Base-by-base conservation (phyloP, 2,113 vertebrate genomes). In the Naja naja region DNA sequence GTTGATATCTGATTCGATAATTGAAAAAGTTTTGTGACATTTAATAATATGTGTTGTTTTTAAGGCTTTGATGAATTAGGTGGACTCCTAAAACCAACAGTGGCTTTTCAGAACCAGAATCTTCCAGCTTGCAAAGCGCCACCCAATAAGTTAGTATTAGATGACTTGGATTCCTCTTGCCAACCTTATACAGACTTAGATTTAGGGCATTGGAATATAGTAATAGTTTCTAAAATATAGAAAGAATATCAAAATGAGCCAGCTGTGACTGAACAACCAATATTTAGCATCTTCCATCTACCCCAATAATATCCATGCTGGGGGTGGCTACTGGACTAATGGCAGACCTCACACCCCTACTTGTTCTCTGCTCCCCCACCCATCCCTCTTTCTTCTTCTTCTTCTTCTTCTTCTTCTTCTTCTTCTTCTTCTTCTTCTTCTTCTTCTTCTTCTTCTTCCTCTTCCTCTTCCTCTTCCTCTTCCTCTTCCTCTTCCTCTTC, bases 151-250 rank as follows among this genome's bases (percentile, higher is more conserved):
- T 97, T 99, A 95, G 99, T 99, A 93, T 99, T 98, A 39, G 98
- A 98, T 92, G 99, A 99, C 96, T 97, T 99, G 98, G 99, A 99
- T 96, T 99, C 99, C 99, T 74, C 97, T 99, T 96, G 99, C 99
- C 94, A 99, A 99, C 93, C 98, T n/a, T n/a, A n/a, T n/a, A n/a
- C n/a, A n/a, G n/a, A n/a, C n/a, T n/a, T n/a, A n/a, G n/a, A n/a
- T n/a, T n/a, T n/a, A n/a, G n/a, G n/a, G n/a, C n/a, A n/a, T n/a
- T n/a, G n/a, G n/a, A n/a, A n/a, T n/a, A n/a, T n/a, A n/a, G n/a
- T n/a, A n/a, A n/a, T n/a, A n/a, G n/a, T n/a, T n/a, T n/a, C n/a
- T n/a, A n/a, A n/a, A n/a, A n/a, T n/a, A n/a, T n/a, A n/a, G n/a
- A n/a, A n/a, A n/a, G n/a, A n/a, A n/a, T n/a, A n/a, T n/a, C n/a